Percentiles rank a stretch among this genome's conserved stretches.
Evolutionary conservation across 2,888 invertebrate genomes (phyloP).

Genomic region (Luperina testacea): DNA sequence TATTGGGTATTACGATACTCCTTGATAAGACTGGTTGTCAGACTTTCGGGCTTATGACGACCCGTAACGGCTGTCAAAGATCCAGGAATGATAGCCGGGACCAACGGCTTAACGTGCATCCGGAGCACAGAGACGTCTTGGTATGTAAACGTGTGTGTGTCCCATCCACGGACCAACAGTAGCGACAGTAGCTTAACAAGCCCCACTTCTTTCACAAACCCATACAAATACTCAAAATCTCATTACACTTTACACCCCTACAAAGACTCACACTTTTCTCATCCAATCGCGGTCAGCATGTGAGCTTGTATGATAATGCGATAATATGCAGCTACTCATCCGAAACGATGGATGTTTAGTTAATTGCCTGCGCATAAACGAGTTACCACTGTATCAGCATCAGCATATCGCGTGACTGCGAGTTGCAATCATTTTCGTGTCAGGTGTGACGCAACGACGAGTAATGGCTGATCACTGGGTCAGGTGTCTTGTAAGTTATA

Average conservation of each 20-base stretch:
- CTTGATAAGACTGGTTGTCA: background rate
- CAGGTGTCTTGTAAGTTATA: slow-evolving; percentile 37
- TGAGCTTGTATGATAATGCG: slow-evolving; percentile 28
- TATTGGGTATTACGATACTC: no score
- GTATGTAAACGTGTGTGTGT: background rate
- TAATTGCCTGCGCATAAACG: slow-evolving; percentile 28
- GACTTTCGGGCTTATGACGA: background rate
- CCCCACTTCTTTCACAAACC: background rate
- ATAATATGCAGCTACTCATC: slow-evolving; percentile 43
- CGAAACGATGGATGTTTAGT: slow-evolving; percentile 23
- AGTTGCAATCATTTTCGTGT: slow-evolving; percentile 49
- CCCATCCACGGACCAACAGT: background rate
- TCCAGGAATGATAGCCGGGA: background rate
- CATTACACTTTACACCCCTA: background rate
- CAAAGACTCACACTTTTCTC: slow-evolving; percentile 38
- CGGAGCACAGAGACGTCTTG: background rate
- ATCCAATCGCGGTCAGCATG: slow-evolving; percentile 24
- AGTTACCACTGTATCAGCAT: slow-evolving; percentile 42
- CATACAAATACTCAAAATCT: background rate
- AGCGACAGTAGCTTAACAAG: background rate
- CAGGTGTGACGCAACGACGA: slow-evolving; percentile 47
- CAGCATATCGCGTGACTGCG: slow-evolving; percentile 46
- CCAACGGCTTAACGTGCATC: background rate
- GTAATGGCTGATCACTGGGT: slow-evolving; percentile 38
- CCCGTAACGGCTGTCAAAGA: background rate